These are phyloP conservation scores for Anastrepha obliqua DNA, from an alignment of 1,140 invertebrate genomes.

Conservation along the genomic window DNA sequence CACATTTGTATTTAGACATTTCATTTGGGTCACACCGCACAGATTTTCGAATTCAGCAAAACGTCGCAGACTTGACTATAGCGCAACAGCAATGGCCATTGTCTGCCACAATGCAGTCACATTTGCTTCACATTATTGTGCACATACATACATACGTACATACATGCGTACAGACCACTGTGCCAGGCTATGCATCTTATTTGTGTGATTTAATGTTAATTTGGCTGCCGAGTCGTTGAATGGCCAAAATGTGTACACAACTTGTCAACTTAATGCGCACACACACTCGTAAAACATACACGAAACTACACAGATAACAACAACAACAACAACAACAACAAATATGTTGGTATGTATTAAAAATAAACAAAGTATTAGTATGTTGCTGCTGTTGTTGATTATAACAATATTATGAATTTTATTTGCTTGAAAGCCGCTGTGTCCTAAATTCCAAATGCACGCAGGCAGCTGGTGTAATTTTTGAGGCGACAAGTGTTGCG, in stretches of 20 bases:
- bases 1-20: neutral
- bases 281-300: neutral
- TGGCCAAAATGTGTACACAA: neutral
- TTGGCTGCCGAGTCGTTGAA: slow-evolving; percentile 25
- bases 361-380: slow-evolving; percentile 5
- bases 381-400: neutral
- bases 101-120: slow-evolving; percentile 7
- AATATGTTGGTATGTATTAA: neutral
- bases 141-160: neutral
- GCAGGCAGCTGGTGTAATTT: neutral
- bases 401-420: neutral
- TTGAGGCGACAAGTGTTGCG: neutral
- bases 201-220: slow-evolving; percentile 11
- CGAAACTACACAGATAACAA: neutral
- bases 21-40: neutral
- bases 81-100: neutral
- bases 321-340: slow-evolving; percentile 10
- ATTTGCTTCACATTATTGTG: neutral
- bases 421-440: neutral
- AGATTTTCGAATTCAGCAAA: slow-evolving; percentile 15
- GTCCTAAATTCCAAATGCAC: slow-evolving; percentile 18
- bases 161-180: neutral
- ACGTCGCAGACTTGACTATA: neutral
- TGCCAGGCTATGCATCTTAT: neutral
- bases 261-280: neutral